Evolutionary conservation across 2,797 vertebrate genomes (phyloP).

Genomic region (Phoxinus dragarum): DNA sequence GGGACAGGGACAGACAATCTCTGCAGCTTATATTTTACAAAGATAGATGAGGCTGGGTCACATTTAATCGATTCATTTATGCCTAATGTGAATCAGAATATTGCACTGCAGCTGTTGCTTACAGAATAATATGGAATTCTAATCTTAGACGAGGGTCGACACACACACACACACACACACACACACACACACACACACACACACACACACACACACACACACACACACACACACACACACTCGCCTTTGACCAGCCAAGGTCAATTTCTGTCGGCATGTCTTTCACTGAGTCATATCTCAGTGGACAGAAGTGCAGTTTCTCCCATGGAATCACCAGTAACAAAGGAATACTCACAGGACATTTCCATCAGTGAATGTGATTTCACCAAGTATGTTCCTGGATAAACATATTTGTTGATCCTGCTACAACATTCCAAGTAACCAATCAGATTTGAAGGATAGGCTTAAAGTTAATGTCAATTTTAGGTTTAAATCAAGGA

Average conservation of each 20-base stretch:
- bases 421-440: background rate
- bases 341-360: background rate
- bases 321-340: background rate
- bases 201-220: no score
- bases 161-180: background rate
- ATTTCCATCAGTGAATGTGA: background rate
- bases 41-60: constrained; percentile 28
- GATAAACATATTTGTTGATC: background rate
- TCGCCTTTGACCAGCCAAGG: background rate
- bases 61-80: constrained; percentile 22
- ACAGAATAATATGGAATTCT: background rate
- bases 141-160: background rate
- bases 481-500: background rate
- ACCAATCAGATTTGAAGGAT: background rate
- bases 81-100: constrained; percentile 22
- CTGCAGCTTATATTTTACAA: constrained; percentile 19
- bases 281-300: background rate
- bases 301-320: background rate
- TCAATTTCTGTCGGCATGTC: constrained; percentile 1
- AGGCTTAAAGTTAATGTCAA: background rate
- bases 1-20: constrained; percentile 3
- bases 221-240: background rate
- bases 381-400: background rate
- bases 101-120: constrained; percentile 8
- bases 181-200: no score